phyloP scores from a whole-genome alignment of 2,888 invertebrate species.

The Scaptomyza cyrtandrae region DNA sequence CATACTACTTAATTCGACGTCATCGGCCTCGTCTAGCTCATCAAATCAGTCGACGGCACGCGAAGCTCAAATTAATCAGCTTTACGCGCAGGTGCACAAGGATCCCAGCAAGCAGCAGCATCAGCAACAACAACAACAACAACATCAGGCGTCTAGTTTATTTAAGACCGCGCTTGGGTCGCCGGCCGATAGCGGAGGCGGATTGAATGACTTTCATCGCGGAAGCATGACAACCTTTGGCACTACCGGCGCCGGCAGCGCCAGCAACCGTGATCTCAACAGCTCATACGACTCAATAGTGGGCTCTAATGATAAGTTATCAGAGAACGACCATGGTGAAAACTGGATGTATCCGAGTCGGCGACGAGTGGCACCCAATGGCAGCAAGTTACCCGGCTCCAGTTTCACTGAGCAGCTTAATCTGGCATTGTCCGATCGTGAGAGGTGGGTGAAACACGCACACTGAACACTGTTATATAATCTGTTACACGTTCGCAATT shows the following conservation, averaged over 20 bases:
- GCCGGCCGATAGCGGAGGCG: constrained; percentile 67
- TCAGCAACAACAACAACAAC: constrained; percentile 50
- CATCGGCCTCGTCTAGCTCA: constrained; percentile 75
- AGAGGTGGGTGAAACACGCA: constrained; percentile 86
- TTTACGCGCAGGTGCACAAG: constrained; percentile 86
- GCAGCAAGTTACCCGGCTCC: constrained; percentile 87
- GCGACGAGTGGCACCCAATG: constrained; percentile 83
- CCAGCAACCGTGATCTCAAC: constrained; percentile 83
- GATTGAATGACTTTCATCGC: constrained; percentile 80
- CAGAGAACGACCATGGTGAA: constrained; percentile 83
- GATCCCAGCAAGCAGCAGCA: constrained; percentile 83
- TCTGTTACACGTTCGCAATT: constrained; percentile 54
- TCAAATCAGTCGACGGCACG: constrained; percentile 78
- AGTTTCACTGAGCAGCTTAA: constrained; percentile 94
- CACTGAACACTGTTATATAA: constrained; percentile 27
- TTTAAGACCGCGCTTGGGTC: constrained; percentile 80
- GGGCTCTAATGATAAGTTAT: constrained; percentile 84
- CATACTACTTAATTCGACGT: constrained; percentile 80
- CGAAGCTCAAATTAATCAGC: constrained; percentile 84
- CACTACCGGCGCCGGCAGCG: constrained; percentile 66
- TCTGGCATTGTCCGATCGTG: constrained; percentile 93
- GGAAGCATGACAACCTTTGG: constrained; percentile 83
- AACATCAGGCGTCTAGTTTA: constrained; percentile 70
- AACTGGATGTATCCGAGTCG: constrained; percentile 85
- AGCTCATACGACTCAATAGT: constrained; percentile 85